Base-by-base conservation (phyloP, 2,888 invertebrate genomes). In the Heliconius erato region DNA sequence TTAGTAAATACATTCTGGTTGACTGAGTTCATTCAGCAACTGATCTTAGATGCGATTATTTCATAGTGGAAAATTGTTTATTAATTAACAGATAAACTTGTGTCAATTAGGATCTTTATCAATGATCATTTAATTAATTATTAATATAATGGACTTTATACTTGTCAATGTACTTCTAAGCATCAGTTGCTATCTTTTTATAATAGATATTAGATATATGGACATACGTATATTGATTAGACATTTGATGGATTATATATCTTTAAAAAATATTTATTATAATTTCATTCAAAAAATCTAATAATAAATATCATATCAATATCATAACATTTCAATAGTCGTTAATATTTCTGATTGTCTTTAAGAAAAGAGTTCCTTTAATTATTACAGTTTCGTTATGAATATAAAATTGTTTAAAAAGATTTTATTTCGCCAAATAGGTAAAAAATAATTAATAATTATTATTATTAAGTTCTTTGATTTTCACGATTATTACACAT, bases 81-180 rank as follows among this genome's bases (percentile, higher is more conserved):
- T 44, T 26, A 71, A 49, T 14, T 26, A 16, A 40, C 3, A 26
- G 72, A 72, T 72, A 72, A 72, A 49, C 71, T 23, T 5, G 71
- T 71, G 40, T 44, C 44, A n/a, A 71, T 44, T 71, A 26, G 40
- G 6, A 40, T 44, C 14, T 44, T 26, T 71, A 71, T 44, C 40
- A 16, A 71, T 44, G 3, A 5, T 44, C 26, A 16, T 49, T 72
- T 16, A 49, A 26, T 16, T 26, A 40, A 19, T 49, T 7, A 72
- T 44, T 26, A 72, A 16, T 26, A 72, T n/a, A 44, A 72, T 44
- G 44, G 72, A 72, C 72, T 72, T 72, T 72, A 44, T n/a, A 71
- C 71, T 32, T n/a, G 12, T 67, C 28, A 28, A 67, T 67, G 14
- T 5, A 12, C 23, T 19, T 59, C 1, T n/a, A 59, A n/a, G 7